Conservation (phyloP, 1,140 invertebrate genomes). For the Penaeus indicus region DNA sequence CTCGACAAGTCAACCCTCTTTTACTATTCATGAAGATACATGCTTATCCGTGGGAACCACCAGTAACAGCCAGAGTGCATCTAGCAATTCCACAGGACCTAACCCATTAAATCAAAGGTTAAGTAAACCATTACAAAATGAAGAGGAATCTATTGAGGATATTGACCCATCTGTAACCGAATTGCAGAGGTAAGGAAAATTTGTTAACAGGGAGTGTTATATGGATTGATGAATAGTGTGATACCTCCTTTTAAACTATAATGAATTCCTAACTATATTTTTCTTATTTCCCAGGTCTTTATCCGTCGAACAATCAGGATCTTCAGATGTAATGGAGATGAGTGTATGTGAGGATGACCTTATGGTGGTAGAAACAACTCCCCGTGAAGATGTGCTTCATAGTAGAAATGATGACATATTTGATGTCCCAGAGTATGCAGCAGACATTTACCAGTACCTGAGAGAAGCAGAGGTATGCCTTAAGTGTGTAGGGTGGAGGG, state of each 20-base stretch:
- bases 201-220: background rate
- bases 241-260: background rate
- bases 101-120: conserved; percentile 33
- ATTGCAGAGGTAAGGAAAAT: background rate
- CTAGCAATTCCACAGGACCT: background rate
- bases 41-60: conserved; percentile 40
- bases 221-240: conserved; percentile 12
- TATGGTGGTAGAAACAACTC: conserved; percentile 48
- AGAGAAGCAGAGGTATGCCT: conserved; percentile 79
- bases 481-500: no score
- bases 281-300: background rate
- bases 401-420: conserved; percentile 56
- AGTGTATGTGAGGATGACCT: conserved; percentile 56
- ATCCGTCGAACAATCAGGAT: background rate
- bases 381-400: conserved; percentile 57
- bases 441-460: conserved; percentile 87
- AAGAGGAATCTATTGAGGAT: conserved; percentile 15
- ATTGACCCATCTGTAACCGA: background rate
- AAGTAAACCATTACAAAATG: conserved; percentile 10
- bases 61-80: background rate
- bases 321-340: conserved; percentile 58
- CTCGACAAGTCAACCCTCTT: conserved; percentile 32
- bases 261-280: background rate
- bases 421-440: conserved; percentile 78
- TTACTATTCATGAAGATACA: conserved; percentile 56